Conservation (phyloP, 2,797 vertebrate species). For the Microctenopoma stevenorrisi region DNA sequence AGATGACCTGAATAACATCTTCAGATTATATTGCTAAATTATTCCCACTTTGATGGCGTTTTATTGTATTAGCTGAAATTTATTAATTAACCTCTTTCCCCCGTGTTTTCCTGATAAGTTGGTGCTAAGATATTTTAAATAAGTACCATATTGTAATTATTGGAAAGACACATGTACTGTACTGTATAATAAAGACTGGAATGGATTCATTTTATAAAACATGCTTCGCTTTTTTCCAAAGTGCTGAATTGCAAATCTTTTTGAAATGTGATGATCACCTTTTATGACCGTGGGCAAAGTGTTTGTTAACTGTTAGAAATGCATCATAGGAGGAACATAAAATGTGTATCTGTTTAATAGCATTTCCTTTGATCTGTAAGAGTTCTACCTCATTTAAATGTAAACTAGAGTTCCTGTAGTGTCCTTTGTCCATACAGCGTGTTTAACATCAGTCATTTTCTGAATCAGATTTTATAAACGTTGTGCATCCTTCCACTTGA, state of each 20-base stretch:
- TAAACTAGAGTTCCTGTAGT: neutral
- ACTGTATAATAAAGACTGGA: conserved; percentile 83
- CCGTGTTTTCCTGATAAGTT: conserved; percentile 54
- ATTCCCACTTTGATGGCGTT: conserved; percentile 70
- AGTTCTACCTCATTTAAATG: neutral
- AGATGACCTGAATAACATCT: conserved; percentile 23
- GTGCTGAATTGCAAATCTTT: neutral
- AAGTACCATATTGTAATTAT: conserved; percentile 74
- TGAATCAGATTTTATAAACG: conserved; percentile 13
- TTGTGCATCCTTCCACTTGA: conserved; percentile 6
- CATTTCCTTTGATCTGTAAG: neutral
- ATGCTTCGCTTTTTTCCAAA: conserved; percentile 32
- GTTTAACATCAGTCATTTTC: conserved; percentile 8
- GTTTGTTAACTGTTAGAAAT: neutral
- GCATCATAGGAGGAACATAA: neutral
- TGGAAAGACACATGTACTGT: conserved; percentile 74
- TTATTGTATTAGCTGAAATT: conserved; percentile 24
- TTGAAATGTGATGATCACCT: neutral
- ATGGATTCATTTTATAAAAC: conserved; percentile 78
- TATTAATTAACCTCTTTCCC: conserved; percentile 24
- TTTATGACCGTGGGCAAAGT: neutral
- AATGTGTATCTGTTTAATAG: neutral
- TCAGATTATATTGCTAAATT: conserved; percentile 79
- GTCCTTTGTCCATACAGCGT: conserved; percentile 2
- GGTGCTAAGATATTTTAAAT: conserved; percentile 80